Base-by-base conservation (phyloP, 2,888 invertebrate genomes). In the Tenthredo scrophulariae region DNA sequence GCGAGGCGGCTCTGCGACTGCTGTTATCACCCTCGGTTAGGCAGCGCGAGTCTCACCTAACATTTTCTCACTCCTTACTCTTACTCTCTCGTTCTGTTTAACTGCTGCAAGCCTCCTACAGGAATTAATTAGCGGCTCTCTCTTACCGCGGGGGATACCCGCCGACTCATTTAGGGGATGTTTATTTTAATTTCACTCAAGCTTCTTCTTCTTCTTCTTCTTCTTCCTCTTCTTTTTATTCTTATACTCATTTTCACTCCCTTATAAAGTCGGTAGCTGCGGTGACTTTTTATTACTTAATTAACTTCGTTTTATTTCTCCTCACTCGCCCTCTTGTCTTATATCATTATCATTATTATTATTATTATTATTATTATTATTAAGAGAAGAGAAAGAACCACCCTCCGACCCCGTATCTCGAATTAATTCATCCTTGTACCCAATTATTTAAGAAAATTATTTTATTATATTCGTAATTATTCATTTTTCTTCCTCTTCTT, bases 41-140 rank as follows among this genome's bases (percentile, higher is more conserved):
- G 85, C 86, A 86, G 84, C 84, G 87, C 67, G 85, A 86, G 84
- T 82, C 62, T 75, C 85, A 18, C 33, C 80, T 84, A 26, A n/a
- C 37, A 18, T 62, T 65, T 65, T 82, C 62, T 80, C 85, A 13
- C 33, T 84, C 33, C 29, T 40, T 40, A 10, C 46, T 54, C 33
- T 46, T 37, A 15, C 79, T 80, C 88, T 90, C 91, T 89, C 90
- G 91, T 90, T 91, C 89, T 88, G 90, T 91, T 92, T 91, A 33
- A 67, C 67, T 33, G 67, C 67, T 18, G 33, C 67, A 67, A 67
- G 15, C 67, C 67, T 67, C 67, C 67, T 67, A 91, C 91, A 88
- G 90, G 91, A 92, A 92, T 92, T 92, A 92, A 92, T 92, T 92
- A 92, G 91, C 90, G 87, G 90, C 90, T 88, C 89, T 88, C 89